A percentile compares a stretch with the other conserved stretches of the same genome.
Conservation (phyloP, 2,797 vertebrate genomes). For the Avahi laniger region DNA sequence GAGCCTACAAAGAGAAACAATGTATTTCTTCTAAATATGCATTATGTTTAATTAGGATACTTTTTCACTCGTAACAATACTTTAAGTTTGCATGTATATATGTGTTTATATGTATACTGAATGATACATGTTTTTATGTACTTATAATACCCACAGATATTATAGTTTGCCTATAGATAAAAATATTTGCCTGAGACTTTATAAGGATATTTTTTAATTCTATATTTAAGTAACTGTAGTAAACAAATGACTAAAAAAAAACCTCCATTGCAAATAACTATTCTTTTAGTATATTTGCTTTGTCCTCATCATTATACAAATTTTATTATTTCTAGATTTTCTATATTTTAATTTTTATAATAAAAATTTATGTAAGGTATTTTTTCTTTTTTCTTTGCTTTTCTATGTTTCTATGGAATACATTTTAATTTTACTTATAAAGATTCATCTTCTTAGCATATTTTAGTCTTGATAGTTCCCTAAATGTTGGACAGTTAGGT, state of each 20-base stretch:
- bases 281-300: background rate
- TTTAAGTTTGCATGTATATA: background rate
- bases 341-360: conserved; percentile 24
- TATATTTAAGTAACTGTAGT: background rate
- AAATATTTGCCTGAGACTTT: background rate
- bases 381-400: background rate
- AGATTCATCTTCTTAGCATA: background rate
- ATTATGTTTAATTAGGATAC: background rate
- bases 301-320: background rate
- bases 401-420: background rate
- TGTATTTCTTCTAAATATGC: background rate
- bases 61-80: background rate
- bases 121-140: background rate
- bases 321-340: background rate
- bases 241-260: background rate
- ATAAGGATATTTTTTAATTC: background rate
- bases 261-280: background rate
- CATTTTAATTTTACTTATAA: conserved; percentile 1
- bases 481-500: background rate
- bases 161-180: background rate
- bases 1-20: background rate
- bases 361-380: background rate
- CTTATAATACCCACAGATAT: background rate
- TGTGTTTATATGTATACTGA: background rate
- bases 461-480: background rate